Percentiles rank a stretch among this genome's conserved stretches.
phyloP scores from a whole-genome alignment of 2,888 invertebrate genomes.

The Malthinus seriepunctatus region DNA sequence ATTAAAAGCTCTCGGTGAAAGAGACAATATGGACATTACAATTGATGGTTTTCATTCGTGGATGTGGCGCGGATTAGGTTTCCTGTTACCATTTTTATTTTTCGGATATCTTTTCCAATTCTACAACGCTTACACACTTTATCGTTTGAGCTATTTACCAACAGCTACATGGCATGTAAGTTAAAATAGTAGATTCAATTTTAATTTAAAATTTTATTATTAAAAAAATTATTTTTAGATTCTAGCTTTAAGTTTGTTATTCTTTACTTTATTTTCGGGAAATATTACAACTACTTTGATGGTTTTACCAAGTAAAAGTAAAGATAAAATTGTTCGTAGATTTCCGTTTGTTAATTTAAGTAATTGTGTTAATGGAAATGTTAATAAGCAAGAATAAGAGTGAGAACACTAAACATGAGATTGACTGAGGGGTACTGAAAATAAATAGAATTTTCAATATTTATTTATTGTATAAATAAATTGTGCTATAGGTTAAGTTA shows the following conservation, averaged over 20 bases:
- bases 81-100: conserved; percentile 94
- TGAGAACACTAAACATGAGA: too few relatives aligned
- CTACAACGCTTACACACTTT: conserved; percentile 91
- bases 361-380: too few relatives aligned
- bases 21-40: conserved; percentile 99
- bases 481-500: too few relatives aligned
- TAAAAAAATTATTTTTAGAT: conserved; percentile 25
- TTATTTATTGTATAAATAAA: too few relatives aligned
- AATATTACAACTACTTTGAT: conserved; percentile 86
- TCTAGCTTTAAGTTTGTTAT: conserved; percentile 80
- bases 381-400: too few relatives aligned
- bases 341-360: too few relatives aligned
- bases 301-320: conserved; percentile 86
- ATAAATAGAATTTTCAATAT: too few relatives aligned
- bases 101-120: conserved; percentile 93
- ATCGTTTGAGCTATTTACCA: conserved; percentile 72
- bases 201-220: neutral
- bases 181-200: neutral
- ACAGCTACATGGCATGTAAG: conserved; percentile 92
- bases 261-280: conserved; percentile 86
- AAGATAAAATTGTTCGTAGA: conserved; percentile 54
- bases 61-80: conserved; percentile 99
- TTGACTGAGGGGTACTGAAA: too few relatives aligned
- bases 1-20: conserved; percentile 86
- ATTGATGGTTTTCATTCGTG: conserved; percentile 99